Percentiles rank a stretch among this genome's conserved stretches.
Conservation (phyloP, 2,888 invertebrate genomes). For the Dendrolimus pini region DNA sequence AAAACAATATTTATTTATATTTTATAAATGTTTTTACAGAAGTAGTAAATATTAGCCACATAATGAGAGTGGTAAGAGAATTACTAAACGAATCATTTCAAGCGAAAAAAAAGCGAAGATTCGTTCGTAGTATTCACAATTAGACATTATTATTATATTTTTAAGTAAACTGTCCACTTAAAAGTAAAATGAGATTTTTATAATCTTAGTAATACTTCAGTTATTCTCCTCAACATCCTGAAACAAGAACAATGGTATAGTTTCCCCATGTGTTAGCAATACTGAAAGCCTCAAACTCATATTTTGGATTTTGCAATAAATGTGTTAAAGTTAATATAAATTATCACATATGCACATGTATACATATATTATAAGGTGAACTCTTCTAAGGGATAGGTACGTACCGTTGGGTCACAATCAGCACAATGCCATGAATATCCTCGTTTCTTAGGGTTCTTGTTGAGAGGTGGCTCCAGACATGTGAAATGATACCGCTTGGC, state of each 20-base stretch:
- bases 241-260: slow-evolving; percentile 14
- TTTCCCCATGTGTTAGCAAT: no score
- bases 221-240: slow-evolving; percentile 55
- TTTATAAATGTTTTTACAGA: not conserved
- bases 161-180: slow-evolving; percentile 1
- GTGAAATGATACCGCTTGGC: slow-evolving; percentile 93
- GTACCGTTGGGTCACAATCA: slow-evolving; percentile 94
- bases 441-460: slow-evolving; percentile 94
- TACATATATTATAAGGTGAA: no score
- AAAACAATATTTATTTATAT: not conserved
- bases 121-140: not conserved
- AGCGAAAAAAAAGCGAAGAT: not conserved
- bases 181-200: slow-evolving; percentile 2
- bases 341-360: no score
- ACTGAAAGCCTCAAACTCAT: no score
- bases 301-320: no score
- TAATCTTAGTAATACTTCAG: slow-evolving; percentile 18
- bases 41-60: not conserved
- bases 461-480: slow-evolving; percentile 95
- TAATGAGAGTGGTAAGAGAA: not conserved
- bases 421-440: slow-evolving; percentile 98
- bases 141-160: not conserved
- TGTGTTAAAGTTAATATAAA: no score
- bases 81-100: not conserved
- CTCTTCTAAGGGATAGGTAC: slow-evolving; percentile 26